phyloP scores from a whole-genome alignment of 2,888 invertebrate genomes.

The Dryadula phaetusa region DNA sequence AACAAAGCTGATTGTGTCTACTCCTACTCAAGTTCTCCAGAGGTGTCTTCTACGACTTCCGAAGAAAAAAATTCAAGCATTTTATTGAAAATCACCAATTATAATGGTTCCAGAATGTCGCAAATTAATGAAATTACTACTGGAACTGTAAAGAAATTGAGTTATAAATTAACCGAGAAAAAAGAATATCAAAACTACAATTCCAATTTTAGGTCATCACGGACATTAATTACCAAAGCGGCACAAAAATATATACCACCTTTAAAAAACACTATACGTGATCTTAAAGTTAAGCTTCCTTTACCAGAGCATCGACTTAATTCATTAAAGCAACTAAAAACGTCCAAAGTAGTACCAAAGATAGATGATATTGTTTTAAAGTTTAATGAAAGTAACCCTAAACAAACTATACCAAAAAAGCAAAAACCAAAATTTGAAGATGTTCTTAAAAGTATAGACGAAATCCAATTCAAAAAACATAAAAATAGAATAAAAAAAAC shows the following conservation, averaged over 20 bases:
- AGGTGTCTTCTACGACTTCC: conserved; percentile 79
- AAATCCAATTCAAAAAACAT: conserved; percentile 73
- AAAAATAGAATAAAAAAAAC: conserved; percentile 70
- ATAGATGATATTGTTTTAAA: conserved; percentile 50
- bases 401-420: conserved; percentile 64
- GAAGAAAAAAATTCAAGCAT: conserved; percentile 73
- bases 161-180: conserved; percentile 71
- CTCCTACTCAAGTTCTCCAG: conserved; percentile 67
- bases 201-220: conserved; percentile 55
- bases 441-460: conserved; percentile 80
- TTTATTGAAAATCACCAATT: conserved; percentile 74
- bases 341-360: conserved; percentile 69
- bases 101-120: conserved; percentile 69
- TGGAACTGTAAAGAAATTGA: conserved; percentile 52
- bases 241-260: conserved; percentile 83
- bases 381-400: conserved; percentile 48
- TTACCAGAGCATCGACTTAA: conserved; percentile 74
- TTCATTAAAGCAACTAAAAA: conserved; percentile 73
- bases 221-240: conserved; percentile 77
- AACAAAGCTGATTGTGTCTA: conserved; percentile 49
- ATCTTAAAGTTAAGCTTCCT: conserved; percentile 75
- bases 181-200: conserved; percentile 58
- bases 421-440: conserved; percentile 81
- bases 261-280: conserved; percentile 65
- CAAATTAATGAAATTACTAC: conserved; percentile 62